phyloP scores from a whole-genome alignment of 2,888 invertebrate genomes.

The Crepidodera aurea region DNA sequence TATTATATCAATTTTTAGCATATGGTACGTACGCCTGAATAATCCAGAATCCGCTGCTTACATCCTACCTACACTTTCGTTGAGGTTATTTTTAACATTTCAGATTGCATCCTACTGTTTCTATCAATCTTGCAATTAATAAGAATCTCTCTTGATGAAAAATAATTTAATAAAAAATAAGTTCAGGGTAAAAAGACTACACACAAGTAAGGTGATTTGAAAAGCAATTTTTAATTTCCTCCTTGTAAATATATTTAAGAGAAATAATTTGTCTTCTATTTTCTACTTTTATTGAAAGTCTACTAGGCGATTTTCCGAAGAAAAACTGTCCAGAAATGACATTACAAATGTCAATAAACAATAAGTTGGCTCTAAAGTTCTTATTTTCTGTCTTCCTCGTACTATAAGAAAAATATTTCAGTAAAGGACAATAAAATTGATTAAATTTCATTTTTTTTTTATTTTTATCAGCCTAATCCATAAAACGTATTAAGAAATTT shows the following conservation, averaged over 20 bases:
- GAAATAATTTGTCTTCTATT: conserved; percentile 1
- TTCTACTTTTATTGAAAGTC: not conserved
- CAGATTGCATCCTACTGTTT: conserved; percentile 12
- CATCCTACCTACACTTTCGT: conserved; percentile 16
- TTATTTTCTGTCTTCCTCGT: conserved; percentile 26
- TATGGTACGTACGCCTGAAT: conserved; percentile 4
- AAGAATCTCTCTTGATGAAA: not conserved
- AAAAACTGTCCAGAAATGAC: conserved; percentile 23
- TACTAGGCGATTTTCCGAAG: conserved; percentile 7
- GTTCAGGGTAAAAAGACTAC: conserved; percentile 17
- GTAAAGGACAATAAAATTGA: conserved; percentile 26
- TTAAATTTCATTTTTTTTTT: conserved; percentile 2
- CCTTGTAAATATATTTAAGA: conserved; percentile 10
- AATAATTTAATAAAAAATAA: not conserved
- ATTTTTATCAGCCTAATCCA: not conserved
- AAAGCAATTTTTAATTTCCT: conserved; percentile 5
- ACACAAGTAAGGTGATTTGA: conserved; percentile 2
- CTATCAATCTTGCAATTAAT: not conserved
- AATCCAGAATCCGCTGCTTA: conserved; percentile 15
- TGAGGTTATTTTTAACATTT: conserved; percentile 16
- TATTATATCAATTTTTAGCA: conserved; percentile 26
- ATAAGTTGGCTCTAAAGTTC: conserved; percentile 23
- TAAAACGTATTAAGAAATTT: not conserved
- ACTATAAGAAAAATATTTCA: conserved; percentile 13
- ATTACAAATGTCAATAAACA: conserved; percentile 29